These are phyloP conservation scores for Podarcis cretensis DNA, from an alignment of 2,113 vertebrate genomes.

Conservation along the genomic window DNA sequence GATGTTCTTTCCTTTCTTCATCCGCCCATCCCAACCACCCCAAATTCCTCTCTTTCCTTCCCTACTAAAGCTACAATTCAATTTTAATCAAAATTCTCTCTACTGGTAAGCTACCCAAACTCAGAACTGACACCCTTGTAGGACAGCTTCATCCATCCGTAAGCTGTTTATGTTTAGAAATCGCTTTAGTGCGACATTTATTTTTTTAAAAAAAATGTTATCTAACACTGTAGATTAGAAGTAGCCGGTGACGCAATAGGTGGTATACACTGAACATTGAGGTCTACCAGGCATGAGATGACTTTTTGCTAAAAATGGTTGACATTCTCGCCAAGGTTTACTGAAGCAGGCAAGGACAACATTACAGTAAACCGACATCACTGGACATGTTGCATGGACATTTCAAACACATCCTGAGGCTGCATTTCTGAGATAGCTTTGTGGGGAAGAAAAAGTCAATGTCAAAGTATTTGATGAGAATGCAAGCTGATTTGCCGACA, in stretches of 20 bases:
- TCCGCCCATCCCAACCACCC: not conserved
- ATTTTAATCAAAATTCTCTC: not conserved
- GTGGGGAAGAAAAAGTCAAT: not conserved
- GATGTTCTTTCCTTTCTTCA: not conserved
- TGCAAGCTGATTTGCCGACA: not conserved
- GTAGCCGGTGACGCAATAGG: not conserved
- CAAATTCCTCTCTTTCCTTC: not conserved
- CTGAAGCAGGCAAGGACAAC: not conserved
- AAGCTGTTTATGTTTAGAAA: not conserved
- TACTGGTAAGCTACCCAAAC: not conserved
- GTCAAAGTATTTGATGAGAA: not conserved
- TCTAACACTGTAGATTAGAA: no score
- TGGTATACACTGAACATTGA: not conserved
- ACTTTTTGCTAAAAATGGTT: conserved; percentile 6
- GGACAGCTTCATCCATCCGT: not conserved
- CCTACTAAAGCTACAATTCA: not conserved
- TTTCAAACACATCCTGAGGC: not conserved
- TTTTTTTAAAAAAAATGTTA: no score
- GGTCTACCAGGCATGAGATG: not conserved
- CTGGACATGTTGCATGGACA: not conserved
- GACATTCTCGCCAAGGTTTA: not conserved
- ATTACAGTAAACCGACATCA: not conserved
- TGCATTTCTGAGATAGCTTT: not conserved
- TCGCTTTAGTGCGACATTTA: no score
- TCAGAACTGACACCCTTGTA: not conserved